A percentile compares a stretch with the other conserved stretches of the same genome.
phyloP scores from a whole-genome alignment of 2,797 vertebrate genomes.

The Gymnopithys bicolor region DNA sequence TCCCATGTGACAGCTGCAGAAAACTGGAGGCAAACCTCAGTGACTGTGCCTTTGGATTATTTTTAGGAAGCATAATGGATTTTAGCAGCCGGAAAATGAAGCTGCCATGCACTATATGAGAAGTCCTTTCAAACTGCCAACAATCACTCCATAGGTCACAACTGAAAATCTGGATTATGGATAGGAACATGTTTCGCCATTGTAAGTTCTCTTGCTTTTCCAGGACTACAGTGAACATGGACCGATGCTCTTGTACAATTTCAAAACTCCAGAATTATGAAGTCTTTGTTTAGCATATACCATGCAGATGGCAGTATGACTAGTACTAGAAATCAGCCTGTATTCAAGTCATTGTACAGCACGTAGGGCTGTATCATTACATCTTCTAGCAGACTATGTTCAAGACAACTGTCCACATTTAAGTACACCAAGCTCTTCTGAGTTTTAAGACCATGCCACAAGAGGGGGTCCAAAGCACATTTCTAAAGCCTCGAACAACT shows the following conservation, averaged over 20 bases:
- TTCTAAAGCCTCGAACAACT: neutral
- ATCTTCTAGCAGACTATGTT: neutral
- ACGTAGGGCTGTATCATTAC: fast-evolving
- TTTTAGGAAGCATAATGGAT: conserved; percentile 37
- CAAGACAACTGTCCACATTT: neutral
- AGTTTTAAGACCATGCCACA: conserved; percentile 23
- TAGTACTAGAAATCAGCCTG: neutral
- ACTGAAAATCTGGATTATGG: neutral
- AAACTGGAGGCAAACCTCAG: neutral
- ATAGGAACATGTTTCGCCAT: neutral
- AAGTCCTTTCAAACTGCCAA: neutral
- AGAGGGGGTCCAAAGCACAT: neutral
- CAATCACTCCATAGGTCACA: neutral
- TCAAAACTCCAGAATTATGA: neutral
- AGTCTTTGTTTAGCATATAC: neutral
- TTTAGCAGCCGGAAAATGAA: conserved; percentile 23
- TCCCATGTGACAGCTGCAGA: conserved; percentile 41
- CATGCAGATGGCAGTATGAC: neutral
- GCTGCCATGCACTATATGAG: neutral
- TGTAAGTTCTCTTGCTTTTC: neutral
- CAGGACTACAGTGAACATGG: neutral
- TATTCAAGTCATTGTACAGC: neutral
- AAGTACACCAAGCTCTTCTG: neutral
- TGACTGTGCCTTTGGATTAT: neutral
- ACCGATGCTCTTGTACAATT: neutral